Conservation (phyloP, 2,888 invertebrate genomes). For the Drosophila neoperkinsi region DNA sequence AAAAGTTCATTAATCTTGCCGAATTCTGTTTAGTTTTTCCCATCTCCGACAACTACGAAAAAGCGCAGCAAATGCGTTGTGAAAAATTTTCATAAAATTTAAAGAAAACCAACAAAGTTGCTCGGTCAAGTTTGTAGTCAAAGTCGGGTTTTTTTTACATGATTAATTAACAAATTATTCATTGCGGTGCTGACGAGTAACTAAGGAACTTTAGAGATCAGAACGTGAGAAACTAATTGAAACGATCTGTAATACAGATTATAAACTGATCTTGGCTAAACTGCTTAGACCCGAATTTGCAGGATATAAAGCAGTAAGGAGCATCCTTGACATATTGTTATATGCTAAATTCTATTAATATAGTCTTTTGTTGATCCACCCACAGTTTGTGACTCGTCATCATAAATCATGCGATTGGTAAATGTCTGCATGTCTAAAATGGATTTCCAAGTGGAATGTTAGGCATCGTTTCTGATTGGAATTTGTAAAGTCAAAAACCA, state of each 20-base stretch:
- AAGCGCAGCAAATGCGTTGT: conserved; percentile 64
- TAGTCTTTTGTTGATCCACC: conserved; percentile 8
- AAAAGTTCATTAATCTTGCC: conserved; percentile 81
- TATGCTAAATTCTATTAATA: conserved; percentile 25
- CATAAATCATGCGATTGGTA: conserved; percentile 63
- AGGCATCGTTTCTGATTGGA: conserved; percentile 65
- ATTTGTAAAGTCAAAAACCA: conserved; percentile 77
- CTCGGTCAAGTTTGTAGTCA: conserved; percentile 42
- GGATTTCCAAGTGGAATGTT: conserved; percentile 42
- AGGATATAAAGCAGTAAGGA: background rate
- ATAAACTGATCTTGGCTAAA: background rate
- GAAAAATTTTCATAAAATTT: conserved; percentile 58
- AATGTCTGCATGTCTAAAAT: conserved; percentile 34
- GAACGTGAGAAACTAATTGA: conserved; percentile 67
- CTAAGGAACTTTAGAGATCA: background rate
- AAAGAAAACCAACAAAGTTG: conserved; percentile 49
- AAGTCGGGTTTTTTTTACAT: conserved; percentile 51
- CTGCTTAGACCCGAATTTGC: background rate
- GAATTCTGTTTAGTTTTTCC: conserved; percentile 55
- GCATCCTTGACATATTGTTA: background rate
- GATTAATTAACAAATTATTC: conserved; percentile 83
- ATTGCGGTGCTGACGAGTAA: conserved; percentile 49
- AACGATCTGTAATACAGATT: background rate
- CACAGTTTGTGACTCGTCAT: conserved; percentile 38
- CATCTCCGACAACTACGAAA: conserved; percentile 20